Conservation (phyloP, 2,888 invertebrate genomes). For the Gonocerus acuteangulatus region DNA sequence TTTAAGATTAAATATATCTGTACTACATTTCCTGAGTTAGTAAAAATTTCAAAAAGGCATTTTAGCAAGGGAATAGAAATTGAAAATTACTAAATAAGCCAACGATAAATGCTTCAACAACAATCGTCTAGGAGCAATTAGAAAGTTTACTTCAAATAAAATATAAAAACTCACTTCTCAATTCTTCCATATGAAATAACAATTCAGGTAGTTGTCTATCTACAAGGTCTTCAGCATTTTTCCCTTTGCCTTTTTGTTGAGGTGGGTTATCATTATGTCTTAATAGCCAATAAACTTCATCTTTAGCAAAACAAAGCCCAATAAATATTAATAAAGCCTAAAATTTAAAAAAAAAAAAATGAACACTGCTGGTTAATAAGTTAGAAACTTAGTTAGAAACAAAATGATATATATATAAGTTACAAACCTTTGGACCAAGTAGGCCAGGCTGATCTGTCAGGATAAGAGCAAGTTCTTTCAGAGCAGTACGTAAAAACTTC, state of each 20-base stretch:
- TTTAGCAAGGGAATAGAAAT: too few species aligned
- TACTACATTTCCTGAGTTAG: too few species aligned
- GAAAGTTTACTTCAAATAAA: too few species aligned
- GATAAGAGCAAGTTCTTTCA: constrained; percentile 90
- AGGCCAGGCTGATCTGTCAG: constrained; percentile 97
- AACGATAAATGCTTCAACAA: too few species aligned
- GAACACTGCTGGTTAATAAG: not conserved
- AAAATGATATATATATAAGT: not conserved
- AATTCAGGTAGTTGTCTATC: constrained; percentile 95
- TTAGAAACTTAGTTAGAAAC: not conserved
- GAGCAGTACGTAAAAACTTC: constrained; percentile 88
- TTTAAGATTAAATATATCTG: too few species aligned
- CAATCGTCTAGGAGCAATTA: too few species aligned
- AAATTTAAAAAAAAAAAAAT: constrained; percentile 13
- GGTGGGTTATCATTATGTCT: constrained; percentile 96
- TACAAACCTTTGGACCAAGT: constrained; percentile 74
- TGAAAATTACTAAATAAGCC: too few species aligned
- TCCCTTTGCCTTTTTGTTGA: constrained; percentile 70
- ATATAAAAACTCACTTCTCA: constrained; percentile 58
- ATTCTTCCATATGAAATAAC: constrained; percentile 95
- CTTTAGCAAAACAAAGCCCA: constrained; percentile 88
- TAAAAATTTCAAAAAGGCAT: too few species aligned
- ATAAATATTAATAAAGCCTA: constrained; percentile 87
- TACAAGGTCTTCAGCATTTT: constrained; percentile 84
- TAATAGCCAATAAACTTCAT: constrained; percentile 94